These are phyloP conservation scores for Eupithecia subfuscata DNA, from an alignment of 2,888 invertebrate genomes.

Conservation along the genomic window DNA sequence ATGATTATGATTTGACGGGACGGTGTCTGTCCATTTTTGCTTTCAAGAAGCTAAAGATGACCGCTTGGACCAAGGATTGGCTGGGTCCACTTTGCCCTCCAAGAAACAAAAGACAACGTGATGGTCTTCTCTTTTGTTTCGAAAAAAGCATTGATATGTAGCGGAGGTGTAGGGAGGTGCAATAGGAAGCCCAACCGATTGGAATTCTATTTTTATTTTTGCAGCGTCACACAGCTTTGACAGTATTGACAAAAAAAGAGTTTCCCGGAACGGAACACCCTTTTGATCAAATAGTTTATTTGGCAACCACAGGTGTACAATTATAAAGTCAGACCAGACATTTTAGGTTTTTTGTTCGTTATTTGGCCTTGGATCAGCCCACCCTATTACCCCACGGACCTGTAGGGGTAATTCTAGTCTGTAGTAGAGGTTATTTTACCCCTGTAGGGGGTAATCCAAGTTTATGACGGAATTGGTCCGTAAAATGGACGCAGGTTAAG, in stretches of 20 bases:
- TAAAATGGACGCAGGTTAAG: conserved; percentile 39
- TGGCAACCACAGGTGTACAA: too few relatives aligned
- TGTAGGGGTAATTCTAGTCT: conserved; percentile 19
- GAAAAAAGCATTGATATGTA: not conserved
- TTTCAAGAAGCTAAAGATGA: too few relatives aligned
- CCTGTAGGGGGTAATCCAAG: conserved; percentile 26
- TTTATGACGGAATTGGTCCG: conserved; percentile 43
- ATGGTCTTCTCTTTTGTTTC: not conserved
- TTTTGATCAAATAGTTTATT: not conserved
- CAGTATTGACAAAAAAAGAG: not conserved
- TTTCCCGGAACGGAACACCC: not conserved
- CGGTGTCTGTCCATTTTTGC: not conserved
- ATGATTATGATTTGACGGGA: not conserved
- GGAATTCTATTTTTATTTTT: not conserved
- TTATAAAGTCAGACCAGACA: too few relatives aligned
- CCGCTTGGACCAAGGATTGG: too few relatives aligned
- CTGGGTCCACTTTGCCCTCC: not conserved
- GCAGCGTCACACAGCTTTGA: not conserved
- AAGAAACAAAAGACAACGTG: not conserved
- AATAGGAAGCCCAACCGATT: not conserved
- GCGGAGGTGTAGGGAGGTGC: too few relatives aligned
- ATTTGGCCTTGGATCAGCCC: conserved; percentile 1
- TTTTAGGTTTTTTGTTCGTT: not conserved
- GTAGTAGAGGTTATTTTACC: not conserved
- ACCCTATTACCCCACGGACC: conserved; percentile 3